Evolutionary conservation across 2,113 vertebrate genomes (phyloP).

Genomic region (Corythoichthys intestinalis): DNA sequence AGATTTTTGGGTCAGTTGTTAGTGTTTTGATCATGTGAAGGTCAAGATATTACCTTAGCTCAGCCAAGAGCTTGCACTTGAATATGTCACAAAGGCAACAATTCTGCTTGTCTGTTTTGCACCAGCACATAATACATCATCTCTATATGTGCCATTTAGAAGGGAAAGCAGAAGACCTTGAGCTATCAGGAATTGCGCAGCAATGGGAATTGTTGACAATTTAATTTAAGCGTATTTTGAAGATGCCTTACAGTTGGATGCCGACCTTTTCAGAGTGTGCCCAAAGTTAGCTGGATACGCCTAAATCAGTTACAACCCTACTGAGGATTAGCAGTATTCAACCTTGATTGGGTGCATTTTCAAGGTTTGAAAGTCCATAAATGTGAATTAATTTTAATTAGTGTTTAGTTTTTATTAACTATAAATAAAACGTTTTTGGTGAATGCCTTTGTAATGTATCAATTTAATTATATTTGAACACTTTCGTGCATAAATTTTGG

Average conservation of each 20-base stretch:
- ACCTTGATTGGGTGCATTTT: too few relatives aligned
- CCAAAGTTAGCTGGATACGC: too few relatives aligned
- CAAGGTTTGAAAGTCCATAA: too few relatives aligned
- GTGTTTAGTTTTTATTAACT: too few relatives aligned
- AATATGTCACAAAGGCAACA: neutral
- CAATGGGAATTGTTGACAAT: neutral
- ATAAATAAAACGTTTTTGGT: too few relatives aligned
- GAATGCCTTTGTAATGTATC: too few relatives aligned
- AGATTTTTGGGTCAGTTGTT: neutral
- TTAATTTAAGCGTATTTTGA: neutral
- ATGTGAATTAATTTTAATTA: too few relatives aligned
- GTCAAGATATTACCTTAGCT: neutral
- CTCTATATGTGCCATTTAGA: neutral
- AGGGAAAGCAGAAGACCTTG: neutral
- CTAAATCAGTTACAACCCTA: too few relatives aligned
- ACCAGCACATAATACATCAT: neutral
- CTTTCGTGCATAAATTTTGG: too few relatives aligned
- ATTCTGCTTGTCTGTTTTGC: neutral
- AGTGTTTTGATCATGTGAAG: neutral
- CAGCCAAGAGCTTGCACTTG: neutral
- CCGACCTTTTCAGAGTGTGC: too few relatives aligned
- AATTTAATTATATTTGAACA: too few relatives aligned
- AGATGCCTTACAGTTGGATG: neutral
- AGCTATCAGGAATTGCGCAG: neutral
- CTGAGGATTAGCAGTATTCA: too few relatives aligned